These are phyloP conservation scores for Eueides isabella DNA, from an alignment of 1,140 invertebrate species.

Conservation along the genomic window DNA sequence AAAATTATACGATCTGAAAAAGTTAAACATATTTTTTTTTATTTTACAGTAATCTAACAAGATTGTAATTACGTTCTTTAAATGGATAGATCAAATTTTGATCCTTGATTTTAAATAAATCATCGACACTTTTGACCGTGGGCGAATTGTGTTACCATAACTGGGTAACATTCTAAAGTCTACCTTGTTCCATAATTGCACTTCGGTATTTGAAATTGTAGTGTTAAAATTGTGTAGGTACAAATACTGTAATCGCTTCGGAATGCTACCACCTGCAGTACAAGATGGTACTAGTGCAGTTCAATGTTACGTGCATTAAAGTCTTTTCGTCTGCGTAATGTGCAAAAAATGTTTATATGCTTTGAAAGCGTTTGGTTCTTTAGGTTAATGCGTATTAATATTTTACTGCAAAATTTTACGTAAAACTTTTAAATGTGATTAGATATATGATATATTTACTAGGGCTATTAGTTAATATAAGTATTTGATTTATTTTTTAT, in stretches of 20 bases:
- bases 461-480: too few relatives aligned
- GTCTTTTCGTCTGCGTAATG: background rate
- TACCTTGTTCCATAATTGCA: conserved; percentile 53
- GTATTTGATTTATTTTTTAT: too few relatives aligned
- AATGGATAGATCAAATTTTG: conserved; percentile 49
- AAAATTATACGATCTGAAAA: background rate
- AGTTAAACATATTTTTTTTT: background rate
- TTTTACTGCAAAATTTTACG: background rate
- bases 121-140: conserved; percentile 64
- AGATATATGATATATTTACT: too few relatives aligned
- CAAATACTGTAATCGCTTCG: conserved; percentile 49
- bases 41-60: background rate
- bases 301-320: conserved; percentile 7
- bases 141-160: conserved; percentile 66
- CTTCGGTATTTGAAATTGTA: conserved; percentile 52
- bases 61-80: background rate
- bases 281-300: conserved; percentile 42
- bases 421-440: background rate
- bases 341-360: background rate
- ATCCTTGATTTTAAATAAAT: conserved; percentile 74
- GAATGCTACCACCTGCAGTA: conserved; percentile 64
- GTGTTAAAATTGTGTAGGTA: conserved; percentile 53
- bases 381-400: background rate
- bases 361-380: background rate
- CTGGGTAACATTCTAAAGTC: conserved; percentile 55